A percentile compares a stretch with the other conserved stretches of the same genome.
phyloP scores from a whole-genome alignment of 2,797 vertebrate species.

The Phyllotis vaccarum region DNA sequence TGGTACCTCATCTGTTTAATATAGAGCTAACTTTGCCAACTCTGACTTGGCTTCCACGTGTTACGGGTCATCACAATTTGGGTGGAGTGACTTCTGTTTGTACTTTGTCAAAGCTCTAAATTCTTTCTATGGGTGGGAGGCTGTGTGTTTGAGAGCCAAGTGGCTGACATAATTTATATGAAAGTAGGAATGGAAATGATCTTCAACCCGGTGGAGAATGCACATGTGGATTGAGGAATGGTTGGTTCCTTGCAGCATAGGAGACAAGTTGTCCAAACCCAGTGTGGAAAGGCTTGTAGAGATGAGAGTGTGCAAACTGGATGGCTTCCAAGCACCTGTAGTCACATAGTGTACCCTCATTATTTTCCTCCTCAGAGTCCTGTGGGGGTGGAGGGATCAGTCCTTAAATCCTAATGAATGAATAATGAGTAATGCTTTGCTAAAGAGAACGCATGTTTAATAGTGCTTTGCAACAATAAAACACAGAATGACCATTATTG shows the following conservation, averaged over 20 bases:
- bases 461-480: neutral
- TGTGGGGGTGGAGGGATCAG: neutral
- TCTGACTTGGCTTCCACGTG: neutral
- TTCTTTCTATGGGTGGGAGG: neutral
- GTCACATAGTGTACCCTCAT: neutral
- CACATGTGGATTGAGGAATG: neutral
- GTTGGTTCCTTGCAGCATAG: neutral
- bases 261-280: neutral
- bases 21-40: neutral
- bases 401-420: constrained; percentile 14
- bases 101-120: neutral
- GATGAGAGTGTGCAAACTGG: neutral
- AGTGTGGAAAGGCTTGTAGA: neutral
- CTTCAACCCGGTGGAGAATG: neutral
- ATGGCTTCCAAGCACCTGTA: neutral
- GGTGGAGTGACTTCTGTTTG: neutral
- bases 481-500: neutral
- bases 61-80: neutral
- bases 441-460: neutral
- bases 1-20: neutral
- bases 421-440: neutral
- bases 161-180: neutral
- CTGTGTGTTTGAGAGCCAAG: neutral
- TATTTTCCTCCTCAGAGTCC: neutral
- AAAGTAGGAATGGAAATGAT: neutral